Percentiles rank a stretch among this genome's conserved stretches.
These are phyloP conservation scores for Eremophila alpestris DNA, from an alignment of 2,797 vertebrate species.

Conservation along the genomic window DNA sequence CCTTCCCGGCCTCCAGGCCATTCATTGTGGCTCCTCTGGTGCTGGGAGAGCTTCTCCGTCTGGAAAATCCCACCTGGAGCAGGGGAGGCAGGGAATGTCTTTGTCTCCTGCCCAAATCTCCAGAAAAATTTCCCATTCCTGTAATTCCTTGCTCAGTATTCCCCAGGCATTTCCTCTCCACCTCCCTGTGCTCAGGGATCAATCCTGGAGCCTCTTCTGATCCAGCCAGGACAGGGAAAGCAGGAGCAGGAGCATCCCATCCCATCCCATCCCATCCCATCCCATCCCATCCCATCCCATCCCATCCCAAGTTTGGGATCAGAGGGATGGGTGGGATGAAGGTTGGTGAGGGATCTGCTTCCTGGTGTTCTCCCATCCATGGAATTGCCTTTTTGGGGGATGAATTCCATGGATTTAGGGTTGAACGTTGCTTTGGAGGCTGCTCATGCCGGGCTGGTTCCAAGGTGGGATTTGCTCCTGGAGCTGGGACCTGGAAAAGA, in stretches of 20 bases:
- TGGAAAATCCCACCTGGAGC: background rate
- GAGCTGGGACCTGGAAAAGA: background rate
- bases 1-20: background rate
- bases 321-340: background rate
- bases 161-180: background rate
- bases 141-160: background rate
- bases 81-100: background rate
- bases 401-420: background rate
- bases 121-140: background rate
- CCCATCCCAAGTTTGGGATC: background rate
- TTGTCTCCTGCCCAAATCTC: background rate
- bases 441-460: fast-evolving
- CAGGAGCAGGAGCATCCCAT: background rate
- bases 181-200: background rate
- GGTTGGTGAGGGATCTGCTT: background rate
- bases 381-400: background rate
- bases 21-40: background rate
- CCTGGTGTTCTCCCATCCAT: fast-evolving
- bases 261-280: background rate
- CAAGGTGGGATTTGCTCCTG: background rate
- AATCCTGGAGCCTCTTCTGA: background rate
- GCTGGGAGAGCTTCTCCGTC: fast-evolving
- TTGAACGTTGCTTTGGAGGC: fast-evolving
- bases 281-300: background rate
- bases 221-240: background rate